Percentiles rank a stretch among this genome's conserved stretches.
phyloP scores from a whole-genome alignment of 2,113 vertebrate genomes.

The Spilogale gracilis region DNA sequence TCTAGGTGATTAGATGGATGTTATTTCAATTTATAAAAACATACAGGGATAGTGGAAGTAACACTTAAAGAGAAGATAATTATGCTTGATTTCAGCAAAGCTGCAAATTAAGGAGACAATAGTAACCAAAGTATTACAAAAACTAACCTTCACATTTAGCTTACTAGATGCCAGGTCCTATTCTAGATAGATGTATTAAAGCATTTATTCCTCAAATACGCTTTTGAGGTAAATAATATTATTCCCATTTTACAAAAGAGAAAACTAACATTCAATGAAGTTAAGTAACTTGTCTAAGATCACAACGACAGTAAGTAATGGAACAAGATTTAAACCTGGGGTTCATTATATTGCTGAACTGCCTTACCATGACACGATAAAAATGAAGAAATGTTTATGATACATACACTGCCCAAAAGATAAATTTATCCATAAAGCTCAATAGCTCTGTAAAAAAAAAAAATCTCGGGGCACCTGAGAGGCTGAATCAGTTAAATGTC shows the following conservation, averaged over 20 bases:
- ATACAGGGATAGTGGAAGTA: neutral
- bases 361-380: neutral
- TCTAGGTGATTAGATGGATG: neutral
- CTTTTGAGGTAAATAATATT: neutral
- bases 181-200: neutral
- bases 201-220: neutral
- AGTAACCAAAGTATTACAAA: constrained; percentile 31
- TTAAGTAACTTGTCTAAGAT: neutral
- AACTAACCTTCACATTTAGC: neutral
- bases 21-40: neutral
- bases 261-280: neutral
- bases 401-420: constrained; percentile 14
- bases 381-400: constrained; percentile 24
- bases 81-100: neutral
- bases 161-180: neutral
- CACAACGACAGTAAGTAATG: neutral
- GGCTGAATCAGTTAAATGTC: too few relatives aligned
- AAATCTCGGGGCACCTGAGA: too few relatives aligned
- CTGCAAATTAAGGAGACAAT: constrained; percentile 32
- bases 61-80: constrained; percentile 1
- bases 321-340: constrained; percentile 40
- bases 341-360: neutral
- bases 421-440: neutral
- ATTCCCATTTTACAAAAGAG: constrained; percentile 20
- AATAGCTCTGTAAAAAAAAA: neutral